Evolutionary conservation across 2,797 vertebrate species (phyloP).

Genomic region (Betta splendens): DNA sequence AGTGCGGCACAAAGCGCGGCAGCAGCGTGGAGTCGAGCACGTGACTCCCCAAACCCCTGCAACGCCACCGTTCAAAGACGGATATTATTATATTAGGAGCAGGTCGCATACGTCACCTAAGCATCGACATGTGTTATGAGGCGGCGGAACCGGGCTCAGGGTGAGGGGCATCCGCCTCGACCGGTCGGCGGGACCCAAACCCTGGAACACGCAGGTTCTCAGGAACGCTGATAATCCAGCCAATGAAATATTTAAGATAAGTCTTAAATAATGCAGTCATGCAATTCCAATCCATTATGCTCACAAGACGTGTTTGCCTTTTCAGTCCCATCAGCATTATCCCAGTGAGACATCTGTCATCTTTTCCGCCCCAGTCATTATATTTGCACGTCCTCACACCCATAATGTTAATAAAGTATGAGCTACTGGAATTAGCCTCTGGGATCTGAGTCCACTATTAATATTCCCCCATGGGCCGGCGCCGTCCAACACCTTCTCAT

Average conservation of each 20-base stretch:
- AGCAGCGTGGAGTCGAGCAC: constrained; percentile 7
- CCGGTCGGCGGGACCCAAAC: too few relatives aligned
- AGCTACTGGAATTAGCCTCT: constrained; percentile 42
- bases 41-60: constrained; percentile 30
- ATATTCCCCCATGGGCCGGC: constrained; percentile 40
- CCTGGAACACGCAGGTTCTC: constrained; percentile 4
- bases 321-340: constrained; percentile 49
- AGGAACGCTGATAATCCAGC: constrained; percentile 37
- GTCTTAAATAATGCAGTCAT: constrained; percentile 46
- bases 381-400: constrained; percentile 38
- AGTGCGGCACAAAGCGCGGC: background rate
- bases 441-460: constrained; percentile 38
- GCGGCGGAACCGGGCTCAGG: too few relatives aligned
- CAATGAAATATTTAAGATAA: constrained; percentile 49
- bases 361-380: constrained; percentile 42
- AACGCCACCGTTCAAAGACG: too few relatives aligned
- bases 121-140: too few relatives aligned
- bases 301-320: constrained; percentile 40
- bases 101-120: too few relatives aligned
- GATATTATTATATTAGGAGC: too few relatives aligned
- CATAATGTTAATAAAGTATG: constrained; percentile 55
- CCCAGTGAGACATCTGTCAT: constrained; percentile 50
- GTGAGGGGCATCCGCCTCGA: too few relatives aligned
- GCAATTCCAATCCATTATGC: constrained; percentile 35
- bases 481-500: constrained; percentile 36